phyloP scores from a whole-genome alignment of 2,797 vertebrate genomes.

The Aratinga solstitialis region DNA sequence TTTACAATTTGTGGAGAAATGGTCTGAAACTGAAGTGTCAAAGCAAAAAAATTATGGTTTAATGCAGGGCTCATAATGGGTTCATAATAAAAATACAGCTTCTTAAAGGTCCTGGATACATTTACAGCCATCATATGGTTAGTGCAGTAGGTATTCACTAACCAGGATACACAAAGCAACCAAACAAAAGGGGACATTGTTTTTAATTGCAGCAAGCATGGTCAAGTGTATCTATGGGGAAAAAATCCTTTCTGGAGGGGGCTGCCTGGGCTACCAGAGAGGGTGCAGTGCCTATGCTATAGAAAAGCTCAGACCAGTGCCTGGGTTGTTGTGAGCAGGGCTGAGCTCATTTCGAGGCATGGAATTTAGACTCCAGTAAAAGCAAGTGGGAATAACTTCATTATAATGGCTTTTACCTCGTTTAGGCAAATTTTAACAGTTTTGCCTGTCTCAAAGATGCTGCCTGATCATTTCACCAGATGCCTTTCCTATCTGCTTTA shows the following conservation, averaged over 20 bases:
- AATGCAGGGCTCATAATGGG: not conserved
- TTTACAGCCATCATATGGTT: not conserved
- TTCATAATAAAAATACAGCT: not conserved
- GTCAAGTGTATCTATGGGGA: not conserved
- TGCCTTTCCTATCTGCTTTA: not conserved
- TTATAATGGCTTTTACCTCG: not conserved
- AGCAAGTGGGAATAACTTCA: not conserved
- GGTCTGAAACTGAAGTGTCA: slow-evolving; percentile 10
- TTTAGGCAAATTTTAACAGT: not conserved
- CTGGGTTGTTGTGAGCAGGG: not conserved
- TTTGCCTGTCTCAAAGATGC: not conserved
- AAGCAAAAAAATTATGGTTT: not conserved
- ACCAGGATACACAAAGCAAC: not conserved
- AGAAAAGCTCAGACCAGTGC: not conserved
- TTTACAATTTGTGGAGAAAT: slow-evolving; percentile 23
- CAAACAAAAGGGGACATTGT: not conserved
- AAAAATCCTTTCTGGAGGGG: not conserved
- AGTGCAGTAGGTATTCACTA: not conserved
- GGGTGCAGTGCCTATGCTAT: not conserved
- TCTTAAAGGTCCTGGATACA: not conserved
- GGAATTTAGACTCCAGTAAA: not conserved
- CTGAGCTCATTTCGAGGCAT: not conserved
- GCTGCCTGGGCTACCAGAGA: not conserved
- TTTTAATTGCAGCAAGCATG: not conserved
- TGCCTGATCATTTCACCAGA: not conserved